Evolutionary conservation across 1,140 invertebrate genomes (phyloP).

Genomic region (Drosophila equinoxialis): DNA sequence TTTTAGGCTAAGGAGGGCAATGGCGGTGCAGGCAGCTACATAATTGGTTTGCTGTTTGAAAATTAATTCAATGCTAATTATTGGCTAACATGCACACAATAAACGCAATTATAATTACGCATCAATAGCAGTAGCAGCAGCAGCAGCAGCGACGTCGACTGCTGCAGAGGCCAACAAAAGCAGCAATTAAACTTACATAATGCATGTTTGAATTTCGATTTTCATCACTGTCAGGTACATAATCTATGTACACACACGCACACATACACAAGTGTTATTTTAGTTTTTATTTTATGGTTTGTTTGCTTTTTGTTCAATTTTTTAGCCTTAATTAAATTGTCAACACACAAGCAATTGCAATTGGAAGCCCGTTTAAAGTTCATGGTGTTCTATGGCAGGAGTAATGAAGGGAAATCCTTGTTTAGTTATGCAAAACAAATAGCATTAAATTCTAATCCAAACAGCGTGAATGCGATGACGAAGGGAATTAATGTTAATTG

Average conservation of each 20-base stretch:
- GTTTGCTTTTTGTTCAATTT: slow-evolving; percentile 14
- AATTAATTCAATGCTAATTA: slow-evolving; percentile 78
- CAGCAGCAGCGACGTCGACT: slow-evolving; percentile 3
- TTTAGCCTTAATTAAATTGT: slow-evolving; percentile 46
- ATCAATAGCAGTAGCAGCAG: slow-evolving; percentile 32
- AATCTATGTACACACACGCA: not conserved
- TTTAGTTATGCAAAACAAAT: slow-evolving; percentile 41
- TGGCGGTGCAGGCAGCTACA: slow-evolving; percentile 45
- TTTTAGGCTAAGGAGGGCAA: not conserved
- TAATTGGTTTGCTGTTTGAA: slow-evolving; percentile 71
- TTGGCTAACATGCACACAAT: slow-evolving; percentile 65
- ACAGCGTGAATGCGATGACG: slow-evolving; percentile 12
- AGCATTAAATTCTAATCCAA: slow-evolving; percentile 13
- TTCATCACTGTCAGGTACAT: slow-evolving; percentile 40
- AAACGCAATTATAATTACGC: slow-evolving; percentile 66
- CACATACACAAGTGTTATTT: not conserved
- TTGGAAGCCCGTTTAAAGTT: not conserved
- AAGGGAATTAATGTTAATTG: slow-evolving; percentile 9
- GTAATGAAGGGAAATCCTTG: not conserved
- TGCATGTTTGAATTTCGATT: slow-evolving; percentile 46
- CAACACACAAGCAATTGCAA: slow-evolving; percentile 27
- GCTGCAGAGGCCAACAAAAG: slow-evolving; percentile 33
- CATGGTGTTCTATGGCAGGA: too few species aligned
- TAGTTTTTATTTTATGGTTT: slow-evolving; percentile 24
- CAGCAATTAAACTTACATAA: slow-evolving; percentile 64